Evolutionary conservation across 2,888 invertebrate species (phyloP), one percentile per base, ranked within the genome.

Genomic region (Eutolmus rufibarbis): DNA sequence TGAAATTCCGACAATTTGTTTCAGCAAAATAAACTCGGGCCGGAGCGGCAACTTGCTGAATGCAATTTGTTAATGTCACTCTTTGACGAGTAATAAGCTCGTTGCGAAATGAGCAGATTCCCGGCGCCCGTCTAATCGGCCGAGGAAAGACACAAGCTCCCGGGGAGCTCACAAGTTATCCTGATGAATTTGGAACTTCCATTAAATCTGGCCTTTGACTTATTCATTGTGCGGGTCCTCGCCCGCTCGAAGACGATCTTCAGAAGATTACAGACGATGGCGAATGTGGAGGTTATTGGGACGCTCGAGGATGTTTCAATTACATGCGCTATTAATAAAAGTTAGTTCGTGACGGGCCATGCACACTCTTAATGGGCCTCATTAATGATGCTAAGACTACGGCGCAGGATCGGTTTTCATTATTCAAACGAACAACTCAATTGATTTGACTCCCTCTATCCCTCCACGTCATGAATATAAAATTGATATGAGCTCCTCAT

Each of bases 1-100:
- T 86, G 86, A 57, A 86, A 86, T 86, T 86, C 77, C 74, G 51
- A 86, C 86, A 74, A 86, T 86, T 86, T 86, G 86, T 86, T 77
- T 84, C 37, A 74, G 40, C 74, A 40, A 84, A 84, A 84, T 84
- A 66, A 84, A 84, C 66, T 84, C 40, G 37, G 43, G 28, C 19
- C 57, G 23, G n/a, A 16, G 14, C 51, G 40, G 84, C 19, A 43
- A 84, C 43, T 84, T 84, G 66, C 40, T 84, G 84, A 57, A 74
- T 86, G 86, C 77, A 86, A 86, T 86, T 86, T 86, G 77, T 86
- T 86, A 86, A 86, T 86, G 86, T 86, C 86, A 46, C 56, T 74
- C 56, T 86, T 76, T 86, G 86, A 86, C 77, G 86, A 86, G 76
- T 86, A 86, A 86, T 86, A 86, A 86, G 86, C 86, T 86, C 19